phyloP scores from a whole-genome alignment of 2,888 invertebrate genomes.

The Diogma glabrata region DNA sequence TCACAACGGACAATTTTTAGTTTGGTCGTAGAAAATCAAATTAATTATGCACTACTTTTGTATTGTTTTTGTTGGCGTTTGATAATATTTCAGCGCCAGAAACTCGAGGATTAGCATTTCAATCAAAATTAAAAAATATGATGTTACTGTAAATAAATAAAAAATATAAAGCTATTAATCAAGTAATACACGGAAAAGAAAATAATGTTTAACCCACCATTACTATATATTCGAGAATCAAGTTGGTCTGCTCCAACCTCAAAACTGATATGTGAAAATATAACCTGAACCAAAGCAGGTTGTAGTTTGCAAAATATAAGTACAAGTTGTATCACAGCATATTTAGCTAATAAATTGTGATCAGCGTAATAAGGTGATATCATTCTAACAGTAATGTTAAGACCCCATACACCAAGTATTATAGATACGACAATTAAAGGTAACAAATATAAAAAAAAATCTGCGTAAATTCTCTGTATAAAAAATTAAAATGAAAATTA shows the following conservation, averaged over 20 bases:
- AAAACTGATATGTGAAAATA: neutral
- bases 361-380: constrained; percentile 27
- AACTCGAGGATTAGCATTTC: neutral
- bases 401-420: constrained; percentile 31
- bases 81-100: neutral
- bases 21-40: too few species aligned
- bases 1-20: too few species aligned
- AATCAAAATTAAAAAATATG: neutral
- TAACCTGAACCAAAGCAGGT: constrained; percentile 26
- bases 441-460: constrained; percentile 28
- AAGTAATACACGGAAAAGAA: neutral
- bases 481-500: constrained; percentile 3
- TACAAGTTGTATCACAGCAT: constrained; percentile 31
- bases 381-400: constrained; percentile 32
- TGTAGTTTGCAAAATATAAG: constrained; percentile 32
- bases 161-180: neutral
- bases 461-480: constrained; percentile 24
- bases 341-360: constrained; percentile 29
- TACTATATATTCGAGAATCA: too few species aligned
- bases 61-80: constrained; percentile 2
- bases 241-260: too few species aligned
- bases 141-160: neutral
- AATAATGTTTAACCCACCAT: neutral
- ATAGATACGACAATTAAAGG: constrained; percentile 32
- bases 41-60: too few species aligned